Percentiles rank a stretch among this genome's conserved stretches.
Conservation (phyloP, 1,140 invertebrate species). For the Bilobella aurantiaca region DNA sequence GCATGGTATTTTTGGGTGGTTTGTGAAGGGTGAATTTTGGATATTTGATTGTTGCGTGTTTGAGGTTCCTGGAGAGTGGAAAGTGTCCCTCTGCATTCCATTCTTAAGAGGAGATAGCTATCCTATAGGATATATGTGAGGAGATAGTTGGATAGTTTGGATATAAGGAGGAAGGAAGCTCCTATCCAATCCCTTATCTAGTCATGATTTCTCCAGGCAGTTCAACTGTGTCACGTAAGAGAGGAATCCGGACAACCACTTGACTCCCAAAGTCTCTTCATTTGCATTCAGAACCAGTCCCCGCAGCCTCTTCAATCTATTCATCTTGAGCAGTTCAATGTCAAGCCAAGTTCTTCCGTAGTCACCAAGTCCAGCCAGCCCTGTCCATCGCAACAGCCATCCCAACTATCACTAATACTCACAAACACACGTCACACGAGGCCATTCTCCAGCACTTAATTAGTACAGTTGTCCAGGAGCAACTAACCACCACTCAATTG, state of each 20-base stretch:
- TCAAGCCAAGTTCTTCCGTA: not conserved
- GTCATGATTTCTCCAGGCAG: conserved; percentile 8
- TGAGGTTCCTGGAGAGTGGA: too few species aligned
- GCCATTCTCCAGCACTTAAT: too few species aligned
- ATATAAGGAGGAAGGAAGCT: not conserved
- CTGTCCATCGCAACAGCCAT: not conserved
- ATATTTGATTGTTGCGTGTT: too few species aligned
- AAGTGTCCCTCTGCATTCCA: too few species aligned
- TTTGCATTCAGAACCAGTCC: not conserved
- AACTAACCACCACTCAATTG: too few species aligned
- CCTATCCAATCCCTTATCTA: not conserved
- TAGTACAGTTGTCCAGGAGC: too few species aligned
- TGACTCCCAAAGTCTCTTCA: not conserved
- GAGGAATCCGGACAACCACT: too few species aligned
- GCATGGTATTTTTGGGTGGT: too few species aligned
- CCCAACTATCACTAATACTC: too few species aligned
- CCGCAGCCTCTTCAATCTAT: not conserved
- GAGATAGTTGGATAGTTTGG: not conserved
- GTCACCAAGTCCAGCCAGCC: not conserved
- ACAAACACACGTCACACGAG: too few species aligned
- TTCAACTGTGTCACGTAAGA: not conserved
- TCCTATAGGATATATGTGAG: not conserved
- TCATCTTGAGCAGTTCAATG: not conserved
- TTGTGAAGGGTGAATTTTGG: too few species aligned
- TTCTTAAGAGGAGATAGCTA: not conserved